phyloP scores from a whole-genome alignment of 2,888 invertebrate species.

The Poecilobothrus nobilitatus region DNA sequence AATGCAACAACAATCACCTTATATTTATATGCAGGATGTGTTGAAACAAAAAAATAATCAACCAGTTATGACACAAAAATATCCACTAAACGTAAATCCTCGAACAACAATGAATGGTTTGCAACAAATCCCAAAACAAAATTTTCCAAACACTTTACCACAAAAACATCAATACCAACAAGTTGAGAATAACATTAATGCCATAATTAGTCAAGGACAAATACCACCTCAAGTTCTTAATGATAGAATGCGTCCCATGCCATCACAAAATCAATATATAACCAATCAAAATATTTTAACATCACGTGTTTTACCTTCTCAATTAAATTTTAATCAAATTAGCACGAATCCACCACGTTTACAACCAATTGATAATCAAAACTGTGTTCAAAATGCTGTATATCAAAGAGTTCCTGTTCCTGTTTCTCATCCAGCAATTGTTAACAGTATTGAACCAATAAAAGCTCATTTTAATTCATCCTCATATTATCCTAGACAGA shows the following conservation, averaged over 20 bases:
- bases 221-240: neutral
- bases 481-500: conserved; percentile 27
- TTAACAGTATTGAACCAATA: conserved; percentile 48
- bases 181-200: conserved; percentile 16
- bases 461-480: conserved; percentile 42
- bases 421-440: conserved; percentile 39
- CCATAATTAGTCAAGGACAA: conserved; percentile 8
- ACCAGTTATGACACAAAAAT: neutral
- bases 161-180: conserved; percentile 29
- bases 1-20: neutral
- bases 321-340: conserved; percentile 28
- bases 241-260: conserved; percentile 18
- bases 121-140: conserved; percentile 21
- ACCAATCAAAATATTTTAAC: conserved; percentile 31
- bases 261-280: conserved; percentile 29
- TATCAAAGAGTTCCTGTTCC: conserved; percentile 56
- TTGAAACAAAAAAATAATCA: neutral
- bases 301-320: conserved; percentile 29
- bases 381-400: conserved; percentile 33
- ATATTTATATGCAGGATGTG: neutral
- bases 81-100: conserved; percentile 31
- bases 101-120: conserved; percentile 41
- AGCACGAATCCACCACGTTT: neutral
- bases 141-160: conserved; percentile 35
- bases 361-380: neutral